phyloP scores from a whole-genome alignment of 2,888 invertebrate species.

The Amaurobius ferox region DNA sequence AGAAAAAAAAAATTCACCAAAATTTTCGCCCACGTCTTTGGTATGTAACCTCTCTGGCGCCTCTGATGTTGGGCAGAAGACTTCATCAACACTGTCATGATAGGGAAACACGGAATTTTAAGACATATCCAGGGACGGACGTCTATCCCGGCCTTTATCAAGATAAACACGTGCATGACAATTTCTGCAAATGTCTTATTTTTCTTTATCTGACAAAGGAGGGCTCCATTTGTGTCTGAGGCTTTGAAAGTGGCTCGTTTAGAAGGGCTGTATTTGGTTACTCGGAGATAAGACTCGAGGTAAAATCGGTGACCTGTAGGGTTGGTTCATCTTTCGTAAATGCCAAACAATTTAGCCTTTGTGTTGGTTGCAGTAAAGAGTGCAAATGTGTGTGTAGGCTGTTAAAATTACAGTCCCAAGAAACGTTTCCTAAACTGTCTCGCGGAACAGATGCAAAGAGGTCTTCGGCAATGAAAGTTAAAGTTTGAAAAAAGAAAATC shows the following conservation, averaged over 20 bases:
- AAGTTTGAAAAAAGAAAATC: no score
- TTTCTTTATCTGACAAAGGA: neutral
- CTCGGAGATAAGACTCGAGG: neutral
- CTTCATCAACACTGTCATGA: neutral
- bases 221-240: neutral
- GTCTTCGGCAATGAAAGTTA: no score
- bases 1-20: neutral
- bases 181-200: conserved; percentile 21
- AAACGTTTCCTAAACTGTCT: no score
- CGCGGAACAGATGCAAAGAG: no score
- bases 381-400: no score
- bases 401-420: no score
- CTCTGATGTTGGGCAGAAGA: conserved; percentile 8
- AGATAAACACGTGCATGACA: conserved; percentile 59
- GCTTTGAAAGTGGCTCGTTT: neutral
- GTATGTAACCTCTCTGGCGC: conserved; percentile 25
- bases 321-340: neutral
- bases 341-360: neutral
- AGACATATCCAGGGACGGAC: conserved; percentile 20
- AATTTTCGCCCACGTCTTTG: conserved; percentile 33
- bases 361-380: neutral
- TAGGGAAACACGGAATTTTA: neutral
- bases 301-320: neutral
- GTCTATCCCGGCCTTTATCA: conserved; percentile 15
- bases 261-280: neutral